These are phyloP conservation scores for Enteromius afrohamiltoni DNA, from an alignment of 2,797 vertebrate genomes.

Conservation along the genomic window DNA sequence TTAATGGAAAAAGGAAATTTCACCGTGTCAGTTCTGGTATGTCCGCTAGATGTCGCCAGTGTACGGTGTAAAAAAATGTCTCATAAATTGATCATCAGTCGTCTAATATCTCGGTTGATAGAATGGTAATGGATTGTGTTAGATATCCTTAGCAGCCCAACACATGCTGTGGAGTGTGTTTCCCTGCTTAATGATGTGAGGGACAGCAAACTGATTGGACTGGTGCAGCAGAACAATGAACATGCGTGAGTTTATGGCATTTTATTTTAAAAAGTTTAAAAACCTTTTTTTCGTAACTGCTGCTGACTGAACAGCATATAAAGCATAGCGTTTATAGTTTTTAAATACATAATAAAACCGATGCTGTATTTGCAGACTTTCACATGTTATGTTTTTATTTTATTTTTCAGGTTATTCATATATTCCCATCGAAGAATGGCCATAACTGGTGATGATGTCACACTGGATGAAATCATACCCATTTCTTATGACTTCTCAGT, in stretches of 20 bases:
- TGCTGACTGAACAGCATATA: background rate
- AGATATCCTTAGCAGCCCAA: constrained; percentile 76
- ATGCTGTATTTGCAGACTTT: background rate
- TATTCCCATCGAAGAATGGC: constrained; percentile 93
- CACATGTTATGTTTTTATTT: constrained; percentile 21
- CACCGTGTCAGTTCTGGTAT: background rate
- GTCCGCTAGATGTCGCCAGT: constrained; percentile 10
- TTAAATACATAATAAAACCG: background rate
- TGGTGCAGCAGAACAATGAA: constrained; percentile 79
- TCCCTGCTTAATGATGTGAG: constrained; percentile 70
- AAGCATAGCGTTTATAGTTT: no score
- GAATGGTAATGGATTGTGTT: background rate
- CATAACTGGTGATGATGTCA: constrained; percentile 89
- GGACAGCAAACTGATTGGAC: constrained; percentile 88
- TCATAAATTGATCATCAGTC: background rate
- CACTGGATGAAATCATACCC: constrained; percentile 85
- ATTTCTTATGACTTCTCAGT: constrained; percentile 83
- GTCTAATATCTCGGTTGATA: no score
- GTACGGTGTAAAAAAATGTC: background rate
- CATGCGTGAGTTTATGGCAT: constrained; percentile 77
- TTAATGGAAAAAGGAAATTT: background rate
- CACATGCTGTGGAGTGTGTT: constrained; percentile 86
- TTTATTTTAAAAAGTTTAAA: no score
- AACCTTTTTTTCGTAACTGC: no score
- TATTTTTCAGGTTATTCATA: constrained; percentile 82